A percentile compares a stretch with the other conserved stretches of the same genome.
Evolutionary conservation across 2,797 vertebrate species (phyloP).

Genomic region (Bryconaethiops microstoma): DNA sequence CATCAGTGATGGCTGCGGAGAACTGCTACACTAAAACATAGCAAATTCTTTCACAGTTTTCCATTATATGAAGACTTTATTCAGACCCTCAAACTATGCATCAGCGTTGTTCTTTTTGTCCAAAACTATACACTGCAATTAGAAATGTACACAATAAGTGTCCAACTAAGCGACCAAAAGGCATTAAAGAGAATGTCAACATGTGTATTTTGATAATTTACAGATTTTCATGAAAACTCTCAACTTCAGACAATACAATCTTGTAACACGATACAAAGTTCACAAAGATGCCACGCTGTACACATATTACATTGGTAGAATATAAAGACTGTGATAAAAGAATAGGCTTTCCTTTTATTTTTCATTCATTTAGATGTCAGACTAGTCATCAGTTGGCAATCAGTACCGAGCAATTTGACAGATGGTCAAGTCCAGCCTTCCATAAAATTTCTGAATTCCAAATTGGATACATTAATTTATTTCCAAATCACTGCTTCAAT

Average conservation of each 20-base stretch:
- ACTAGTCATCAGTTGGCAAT: neutral
- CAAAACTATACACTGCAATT: constrained; percentile 49
- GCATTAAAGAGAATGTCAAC: constrained; percentile 58
- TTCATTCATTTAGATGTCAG: constrained; percentile 54
- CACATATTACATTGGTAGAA: constrained; percentile 73
- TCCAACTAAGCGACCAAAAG: constrained; percentile 51
- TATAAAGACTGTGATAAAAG: constrained; percentile 77
- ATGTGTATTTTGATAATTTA: constrained; percentile 82
- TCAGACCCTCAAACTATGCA: constrained; percentile 24
- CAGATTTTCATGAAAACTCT: constrained; percentile 74
- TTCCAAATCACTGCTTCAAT: constrained; percentile 19
- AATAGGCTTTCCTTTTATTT: constrained; percentile 74
- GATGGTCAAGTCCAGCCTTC: neutral
- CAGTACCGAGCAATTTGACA: constrained; percentile 15
- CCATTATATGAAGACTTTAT: constrained; percentile 40
- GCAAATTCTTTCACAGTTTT: neutral
- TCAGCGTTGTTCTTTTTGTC: constrained; percentile 23
- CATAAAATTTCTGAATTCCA: neutral
- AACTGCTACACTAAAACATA: no score
- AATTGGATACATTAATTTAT: neutral
- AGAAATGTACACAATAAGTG: constrained; percentile 36
- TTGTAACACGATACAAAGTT: constrained; percentile 78
- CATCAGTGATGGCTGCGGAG: no score
- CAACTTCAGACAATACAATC: constrained; percentile 68
- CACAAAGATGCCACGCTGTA: constrained; percentile 73